Conservation (phyloP, 2,113 vertebrate genomes). For the Irena cyanogastra region DNA sequence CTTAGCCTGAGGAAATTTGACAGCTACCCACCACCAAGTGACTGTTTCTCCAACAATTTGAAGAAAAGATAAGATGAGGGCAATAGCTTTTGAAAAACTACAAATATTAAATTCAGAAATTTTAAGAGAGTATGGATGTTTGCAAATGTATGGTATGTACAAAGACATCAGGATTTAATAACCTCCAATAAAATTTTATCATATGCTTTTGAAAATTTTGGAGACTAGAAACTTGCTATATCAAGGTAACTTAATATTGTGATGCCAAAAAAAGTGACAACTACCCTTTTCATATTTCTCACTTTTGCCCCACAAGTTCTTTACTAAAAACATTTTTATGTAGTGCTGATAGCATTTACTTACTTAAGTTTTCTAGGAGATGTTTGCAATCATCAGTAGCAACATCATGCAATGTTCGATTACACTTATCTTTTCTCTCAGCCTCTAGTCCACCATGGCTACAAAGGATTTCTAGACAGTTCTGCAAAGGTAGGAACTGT, state of each 20-base stretch:
- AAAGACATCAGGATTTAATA: not conserved
- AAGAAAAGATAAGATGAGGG: not conserved
- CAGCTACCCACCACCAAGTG: not conserved
- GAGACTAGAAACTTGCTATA: not conserved
- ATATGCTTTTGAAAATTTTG: not conserved
- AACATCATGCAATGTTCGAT: constrained; percentile 89
- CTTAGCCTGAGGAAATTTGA: not conserved
- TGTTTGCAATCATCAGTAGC: constrained; percentile 97
- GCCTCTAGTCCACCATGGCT: constrained; percentile 87
- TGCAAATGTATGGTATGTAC: not conserved
- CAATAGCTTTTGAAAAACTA: not conserved
- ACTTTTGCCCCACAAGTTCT: not conserved
- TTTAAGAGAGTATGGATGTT: not conserved
- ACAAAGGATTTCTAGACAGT: constrained; percentile 93
- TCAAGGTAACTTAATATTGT: not conserved
- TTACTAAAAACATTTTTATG: not conserved
- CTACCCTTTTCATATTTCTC: not conserved
- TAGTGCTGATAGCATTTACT: constrained; percentile 56
- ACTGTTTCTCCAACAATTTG: not conserved
- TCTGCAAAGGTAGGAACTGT: constrained; percentile 73
- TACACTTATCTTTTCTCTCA: constrained; percentile 86
- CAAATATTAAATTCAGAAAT: not conserved
- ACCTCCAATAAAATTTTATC: not conserved
- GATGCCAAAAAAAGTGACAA: not conserved
- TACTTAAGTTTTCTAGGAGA: constrained; percentile 92